phyloP scores from a whole-genome alignment of 2,888 invertebrate species.

The Zelleria hepariella region DNA sequence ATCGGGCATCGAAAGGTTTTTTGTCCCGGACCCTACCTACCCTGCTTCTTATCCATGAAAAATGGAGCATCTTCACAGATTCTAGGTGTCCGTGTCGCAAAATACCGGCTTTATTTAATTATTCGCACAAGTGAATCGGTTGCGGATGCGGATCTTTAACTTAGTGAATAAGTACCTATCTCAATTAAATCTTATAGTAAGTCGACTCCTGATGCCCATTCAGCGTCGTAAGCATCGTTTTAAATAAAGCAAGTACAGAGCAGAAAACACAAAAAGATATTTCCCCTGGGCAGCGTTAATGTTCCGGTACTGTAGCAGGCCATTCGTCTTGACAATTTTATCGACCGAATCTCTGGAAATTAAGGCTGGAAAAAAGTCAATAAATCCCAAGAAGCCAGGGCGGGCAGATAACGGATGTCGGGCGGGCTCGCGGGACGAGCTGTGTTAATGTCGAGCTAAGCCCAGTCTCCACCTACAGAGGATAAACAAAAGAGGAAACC shows the following conservation, averaged over 20 bases:
- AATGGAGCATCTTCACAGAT: neutral
- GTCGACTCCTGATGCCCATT: neutral
- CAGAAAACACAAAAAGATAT: constrained; percentile 55
- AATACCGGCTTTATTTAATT: neutral
- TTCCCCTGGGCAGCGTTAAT: constrained; percentile 64
- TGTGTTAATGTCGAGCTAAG: constrained; percentile 45
- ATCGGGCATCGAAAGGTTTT: constrained; percentile 6
- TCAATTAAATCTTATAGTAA: too few species aligned
- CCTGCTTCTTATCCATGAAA: neutral
- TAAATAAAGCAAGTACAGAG: constrained; percentile 14
- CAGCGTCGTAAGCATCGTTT: neutral
- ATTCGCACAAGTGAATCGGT: neutral
- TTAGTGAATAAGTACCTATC: too few species aligned
- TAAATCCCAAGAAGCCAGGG: constrained; percentile 54
- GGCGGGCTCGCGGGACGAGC: constrained; percentile 18
- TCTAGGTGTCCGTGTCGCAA: neutral
- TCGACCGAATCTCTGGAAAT: constrained; percentile 67
- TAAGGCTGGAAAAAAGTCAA: constrained; percentile 66
- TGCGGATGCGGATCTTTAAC: too few species aligned
- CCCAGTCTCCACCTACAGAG: constrained; percentile 21
- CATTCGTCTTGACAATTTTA: constrained; percentile 33
- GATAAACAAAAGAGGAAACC: constrained; percentile 14
- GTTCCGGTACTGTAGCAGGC: constrained; percentile 60
- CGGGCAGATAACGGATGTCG: constrained; percentile 50
- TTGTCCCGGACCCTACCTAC: neutral